These are phyloP conservation scores for Thalassophryne amazonica DNA, from an alignment of 2,797 vertebrate species.

Conservation along the genomic window DNA sequence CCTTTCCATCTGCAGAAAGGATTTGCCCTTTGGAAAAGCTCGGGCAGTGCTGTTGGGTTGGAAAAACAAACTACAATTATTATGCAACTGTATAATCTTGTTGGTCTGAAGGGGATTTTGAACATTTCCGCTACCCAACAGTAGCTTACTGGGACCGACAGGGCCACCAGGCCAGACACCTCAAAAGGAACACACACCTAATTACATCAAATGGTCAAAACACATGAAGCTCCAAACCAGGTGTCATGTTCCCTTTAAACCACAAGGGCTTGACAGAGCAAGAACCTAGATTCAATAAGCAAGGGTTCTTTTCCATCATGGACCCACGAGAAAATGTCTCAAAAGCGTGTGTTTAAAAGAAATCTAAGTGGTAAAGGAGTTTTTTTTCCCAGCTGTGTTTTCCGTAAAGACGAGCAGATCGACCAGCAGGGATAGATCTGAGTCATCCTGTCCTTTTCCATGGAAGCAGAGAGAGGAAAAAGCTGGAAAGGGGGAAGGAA, in stretches of 20 bases:
- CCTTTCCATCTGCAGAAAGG: constrained; percentile 65
- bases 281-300: constrained; percentile 59
- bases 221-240: constrained; percentile 39
- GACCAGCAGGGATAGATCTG: constrained; percentile 58
- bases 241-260: constrained; percentile 61
- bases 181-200: constrained; percentile 47
- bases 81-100: constrained; percentile 64
- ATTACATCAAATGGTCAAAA: constrained; percentile 42
- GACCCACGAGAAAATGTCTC: constrained; percentile 37
- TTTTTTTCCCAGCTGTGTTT: constrained; percentile 63
- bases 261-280: constrained; percentile 38
- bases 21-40: constrained; percentile 69
- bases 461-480: constrained; percentile 56
- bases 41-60: constrained; percentile 65
- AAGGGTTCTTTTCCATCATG: constrained; percentile 37
- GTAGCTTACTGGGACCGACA: constrained; percentile 61
- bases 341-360: constrained; percentile 55
- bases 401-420: constrained; percentile 58
- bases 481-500: constrained; percentile 30
- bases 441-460: constrained; percentile 76
- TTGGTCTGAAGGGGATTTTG: constrained; percentile 58
- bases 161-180: constrained; percentile 58
- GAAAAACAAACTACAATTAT: constrained; percentile 60
- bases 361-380: constrained; percentile 64
- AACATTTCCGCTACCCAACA: constrained; percentile 61